phyloP scores from a whole-genome alignment of 2,888 invertebrate species.

The Ophion ellenae region DNA sequence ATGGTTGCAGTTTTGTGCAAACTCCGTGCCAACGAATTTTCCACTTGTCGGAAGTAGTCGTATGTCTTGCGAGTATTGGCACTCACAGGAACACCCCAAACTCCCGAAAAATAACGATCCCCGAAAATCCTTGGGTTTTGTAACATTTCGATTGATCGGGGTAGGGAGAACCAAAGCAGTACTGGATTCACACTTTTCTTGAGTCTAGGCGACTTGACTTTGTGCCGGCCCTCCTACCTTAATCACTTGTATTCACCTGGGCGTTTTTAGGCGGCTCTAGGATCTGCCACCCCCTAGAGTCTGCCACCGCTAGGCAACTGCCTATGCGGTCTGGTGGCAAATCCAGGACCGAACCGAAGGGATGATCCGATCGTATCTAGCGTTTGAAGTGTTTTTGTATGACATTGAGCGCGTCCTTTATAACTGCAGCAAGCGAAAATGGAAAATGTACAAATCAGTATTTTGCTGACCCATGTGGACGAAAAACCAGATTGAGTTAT shows the following conservation, averaged over 20 bases:
- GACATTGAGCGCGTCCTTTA: too few species aligned
- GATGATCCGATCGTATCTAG: too few species aligned
- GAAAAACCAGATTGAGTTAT: background rate
- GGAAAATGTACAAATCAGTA: background rate
- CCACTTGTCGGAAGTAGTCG: conserved; percentile 34
- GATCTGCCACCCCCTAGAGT: too few species aligned
- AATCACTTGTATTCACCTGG: too few species aligned
- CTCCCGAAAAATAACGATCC: background rate
- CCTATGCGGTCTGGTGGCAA: too few species aligned
- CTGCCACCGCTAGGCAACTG: too few species aligned
- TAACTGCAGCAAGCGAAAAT: background rate
- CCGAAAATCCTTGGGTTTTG: background rate
- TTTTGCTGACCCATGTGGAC: background rate
- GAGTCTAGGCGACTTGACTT: too few species aligned
- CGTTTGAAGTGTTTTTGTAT: too few species aligned
- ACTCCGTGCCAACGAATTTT: conserved; percentile 52
- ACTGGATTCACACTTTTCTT: too few species aligned
- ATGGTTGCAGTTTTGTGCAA: conserved; percentile 36
- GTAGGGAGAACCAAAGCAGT: background rate
- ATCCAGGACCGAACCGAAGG: too few species aligned
- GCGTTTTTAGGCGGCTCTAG: too few species aligned
- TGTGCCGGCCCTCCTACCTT: too few species aligned
- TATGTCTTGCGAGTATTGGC: conserved; percentile 4
- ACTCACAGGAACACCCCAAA: background rate
- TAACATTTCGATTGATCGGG: background rate